These are phyloP conservation scores for Parascotia fuliginaria DNA, from an alignment of 2,888 invertebrate species.

Conservation along the genomic window DNA sequence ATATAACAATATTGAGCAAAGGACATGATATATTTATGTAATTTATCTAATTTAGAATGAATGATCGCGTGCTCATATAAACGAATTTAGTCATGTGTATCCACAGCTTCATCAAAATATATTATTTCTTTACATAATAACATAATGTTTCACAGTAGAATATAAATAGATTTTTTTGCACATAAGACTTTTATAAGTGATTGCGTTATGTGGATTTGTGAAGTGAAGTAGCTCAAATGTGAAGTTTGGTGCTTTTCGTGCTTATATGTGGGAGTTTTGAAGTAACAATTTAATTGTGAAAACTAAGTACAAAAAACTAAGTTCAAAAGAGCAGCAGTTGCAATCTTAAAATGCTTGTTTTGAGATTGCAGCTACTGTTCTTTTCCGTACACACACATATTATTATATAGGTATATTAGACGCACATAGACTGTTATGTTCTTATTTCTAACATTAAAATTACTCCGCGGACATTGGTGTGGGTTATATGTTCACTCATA, in stretches of 20 bases:
- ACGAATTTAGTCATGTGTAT: constrained; percentile 30
- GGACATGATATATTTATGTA: constrained; percentile 38
- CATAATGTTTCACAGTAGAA: constrained; percentile 34
- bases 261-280: too few relatives aligned
- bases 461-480: too few relatives aligned
- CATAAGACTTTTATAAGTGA: constrained; percentile 2
- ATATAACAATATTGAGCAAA: constrained; percentile 42
- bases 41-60: constrained; percentile 44
- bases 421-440: too few relatives aligned
- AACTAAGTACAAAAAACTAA: too few relatives aligned
- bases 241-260: background rate
- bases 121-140: constrained; percentile 38
- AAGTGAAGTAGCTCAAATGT: background rate
- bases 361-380: too few relatives aligned
- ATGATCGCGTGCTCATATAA: constrained; percentile 35
- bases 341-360: too few relatives aligned
- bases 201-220: constrained; percentile 2
- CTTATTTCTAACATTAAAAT: too few relatives aligned
- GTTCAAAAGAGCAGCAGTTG: too few relatives aligned
- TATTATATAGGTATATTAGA: too few relatives aligned
- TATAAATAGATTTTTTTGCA: constrained; percentile 31
- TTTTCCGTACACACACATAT: too few relatives aligned
- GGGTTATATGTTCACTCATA: too few relatives aligned
- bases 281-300: too few relatives aligned
- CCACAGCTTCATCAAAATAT: constrained; percentile 40